Evolutionary conservation across 1,140 invertebrate species (phyloP).

Genomic region (Drosophila asahinai): DNA sequence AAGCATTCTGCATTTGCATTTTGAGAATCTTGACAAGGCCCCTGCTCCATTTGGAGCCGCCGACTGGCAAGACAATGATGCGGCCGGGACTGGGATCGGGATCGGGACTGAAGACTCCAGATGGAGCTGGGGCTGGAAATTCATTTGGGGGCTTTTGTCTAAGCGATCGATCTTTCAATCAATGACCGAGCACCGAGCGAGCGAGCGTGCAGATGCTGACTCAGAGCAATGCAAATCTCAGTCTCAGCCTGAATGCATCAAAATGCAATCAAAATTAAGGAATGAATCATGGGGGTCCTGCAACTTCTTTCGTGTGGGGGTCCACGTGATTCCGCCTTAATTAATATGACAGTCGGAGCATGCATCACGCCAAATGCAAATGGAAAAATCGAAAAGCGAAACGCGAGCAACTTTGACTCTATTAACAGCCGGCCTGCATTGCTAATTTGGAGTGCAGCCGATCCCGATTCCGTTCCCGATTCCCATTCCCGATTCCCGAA

Average conservation of each 20-base stretch:
- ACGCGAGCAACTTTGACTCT: slow-evolving; percentile 57
- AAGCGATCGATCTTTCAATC: slow-evolving; percentile 84
- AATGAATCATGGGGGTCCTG: slow-evolving; percentile 75
- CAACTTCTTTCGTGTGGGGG: slow-evolving; percentile 26
- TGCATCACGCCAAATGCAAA: slow-evolving; percentile 63
- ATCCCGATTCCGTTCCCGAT: slow-evolving; percentile 3
- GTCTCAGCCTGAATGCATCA: slow-evolving; percentile 65
- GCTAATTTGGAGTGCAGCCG: slow-evolving; percentile 46
- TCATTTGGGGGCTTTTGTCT: slow-evolving; percentile 79
- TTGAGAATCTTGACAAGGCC: slow-evolving; percentile 76
- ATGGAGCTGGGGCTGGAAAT: slow-evolving; percentile 50
- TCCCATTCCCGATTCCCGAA: slow-evolving; percentile 1
- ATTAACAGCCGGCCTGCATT: slow-evolving; percentile 55
- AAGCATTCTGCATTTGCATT: slow-evolving; percentile 70
- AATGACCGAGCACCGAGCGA: slow-evolving; percentile 69
- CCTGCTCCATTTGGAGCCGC: slow-evolving; percentile 56
- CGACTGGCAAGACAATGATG: slow-evolving; percentile 80
- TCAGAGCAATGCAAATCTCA: slow-evolving; percentile 67
- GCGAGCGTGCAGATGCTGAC: slow-evolving; percentile 52
- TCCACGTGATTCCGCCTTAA: slow-evolving; percentile 67
- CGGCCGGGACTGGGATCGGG: slow-evolving; percentile 47
- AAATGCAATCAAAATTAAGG: slow-evolving; percentile 84
- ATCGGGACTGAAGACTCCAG: slow-evolving; percentile 26
- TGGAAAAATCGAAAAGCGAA: slow-evolving; percentile 20
- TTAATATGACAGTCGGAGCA: slow-evolving; percentile 68